These are phyloP conservation scores for Onychomys leucogaster DNA, from an alignment of 2,797 vertebrate genomes.

Conservation along the genomic window DNA sequence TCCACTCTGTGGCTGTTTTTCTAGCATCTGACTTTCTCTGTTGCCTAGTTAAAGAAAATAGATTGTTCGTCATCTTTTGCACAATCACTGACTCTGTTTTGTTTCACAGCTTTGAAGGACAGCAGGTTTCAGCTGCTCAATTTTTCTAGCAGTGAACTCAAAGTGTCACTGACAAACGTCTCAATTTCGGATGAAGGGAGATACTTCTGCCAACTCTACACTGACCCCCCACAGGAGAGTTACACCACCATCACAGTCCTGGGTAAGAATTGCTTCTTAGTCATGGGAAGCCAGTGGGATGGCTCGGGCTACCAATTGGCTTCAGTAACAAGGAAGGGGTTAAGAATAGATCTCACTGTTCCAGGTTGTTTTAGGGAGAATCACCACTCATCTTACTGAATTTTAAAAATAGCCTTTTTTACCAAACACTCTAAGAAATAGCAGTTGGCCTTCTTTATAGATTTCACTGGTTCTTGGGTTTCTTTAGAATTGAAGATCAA, in stretches of 20 bases:
- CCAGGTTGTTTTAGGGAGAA: conserved; percentile 44
- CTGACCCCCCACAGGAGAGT: conserved; percentile 98
- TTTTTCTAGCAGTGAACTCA: conserved; percentile 98
- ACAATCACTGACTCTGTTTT: conserved; percentile 71
- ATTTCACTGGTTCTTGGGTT: conserved; percentile 67
- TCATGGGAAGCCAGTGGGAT: fast-evolving
- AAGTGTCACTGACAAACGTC: conserved; percentile 97
- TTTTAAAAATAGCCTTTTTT: conserved; percentile 77
- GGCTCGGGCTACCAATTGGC: background rate
- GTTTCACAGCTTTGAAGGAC: conserved; percentile 95
- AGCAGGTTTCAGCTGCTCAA: conserved; percentile 99
- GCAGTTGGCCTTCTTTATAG: conserved; percentile 66
- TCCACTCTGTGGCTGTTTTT: background rate
- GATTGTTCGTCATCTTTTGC: fast-evolving
- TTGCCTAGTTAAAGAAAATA: background rate
- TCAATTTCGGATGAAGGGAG: conserved; percentile 97
- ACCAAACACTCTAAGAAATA: conserved; percentile 63
- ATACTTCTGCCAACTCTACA: conserved; percentile 99
- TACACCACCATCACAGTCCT: conserved; percentile 97
- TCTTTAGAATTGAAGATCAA: conserved; percentile 68
- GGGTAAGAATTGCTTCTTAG: conserved; percentile 86
- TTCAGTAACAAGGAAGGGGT: conserved; percentile 53
- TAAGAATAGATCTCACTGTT: conserved; percentile 45
- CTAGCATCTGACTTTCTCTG: background rate
- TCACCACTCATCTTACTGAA: conserved; percentile 57